These are phyloP conservation scores for Hypselothyrea guttata DNA, from an alignment of 2,888 invertebrate species.

Conservation along the genomic window DNA sequence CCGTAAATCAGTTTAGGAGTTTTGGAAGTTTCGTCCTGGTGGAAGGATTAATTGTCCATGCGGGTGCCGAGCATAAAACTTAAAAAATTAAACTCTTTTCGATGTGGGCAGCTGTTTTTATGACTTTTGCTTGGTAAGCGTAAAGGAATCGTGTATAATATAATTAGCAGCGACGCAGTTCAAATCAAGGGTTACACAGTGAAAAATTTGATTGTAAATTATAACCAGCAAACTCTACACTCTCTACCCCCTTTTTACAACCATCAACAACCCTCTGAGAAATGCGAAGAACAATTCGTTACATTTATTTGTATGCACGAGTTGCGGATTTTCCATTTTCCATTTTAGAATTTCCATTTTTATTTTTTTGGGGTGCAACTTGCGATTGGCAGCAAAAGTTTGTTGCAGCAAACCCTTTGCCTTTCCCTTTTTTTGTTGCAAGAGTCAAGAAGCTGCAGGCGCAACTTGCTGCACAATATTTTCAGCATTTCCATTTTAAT, in stretches of 20 bases:
- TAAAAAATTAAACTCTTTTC: conserved; percentile 9
- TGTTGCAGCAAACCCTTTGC: conserved; percentile 31
- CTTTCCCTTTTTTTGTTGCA: conserved; percentile 34
- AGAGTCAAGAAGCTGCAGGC: conserved; percentile 73
- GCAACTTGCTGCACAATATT: conserved; percentile 26
- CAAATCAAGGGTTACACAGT: conserved; percentile 48
- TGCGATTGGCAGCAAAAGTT: conserved; percentile 18
- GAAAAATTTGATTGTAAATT: conserved; percentile 36
- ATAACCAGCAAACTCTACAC: neutral
- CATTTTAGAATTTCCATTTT: conserved; percentile 20
- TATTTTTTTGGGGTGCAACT: conserved; percentile 32
- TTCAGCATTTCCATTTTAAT: conserved; percentile 13
- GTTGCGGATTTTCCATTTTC: conserved; percentile 51
- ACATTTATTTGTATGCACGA: conserved; percentile 67
- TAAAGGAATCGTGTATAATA: conserved; percentile 42
- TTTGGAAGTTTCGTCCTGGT: conserved; percentile 8
- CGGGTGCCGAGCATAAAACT: conserved; percentile 45
- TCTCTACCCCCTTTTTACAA: neutral
- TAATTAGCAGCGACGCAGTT: conserved; percentile 58
- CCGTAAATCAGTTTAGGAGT: conserved; percentile 9
- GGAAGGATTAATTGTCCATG: conserved; percentile 45
- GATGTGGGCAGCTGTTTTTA: conserved; percentile 76
- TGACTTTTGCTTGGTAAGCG: conserved; percentile 50
- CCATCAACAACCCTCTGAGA: conserved; percentile 14
- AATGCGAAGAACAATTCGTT: conserved; percentile 57